phyloP scores from a whole-genome alignment of 2,888 invertebrate species.

The Tubulanus polymorphus region DNA sequence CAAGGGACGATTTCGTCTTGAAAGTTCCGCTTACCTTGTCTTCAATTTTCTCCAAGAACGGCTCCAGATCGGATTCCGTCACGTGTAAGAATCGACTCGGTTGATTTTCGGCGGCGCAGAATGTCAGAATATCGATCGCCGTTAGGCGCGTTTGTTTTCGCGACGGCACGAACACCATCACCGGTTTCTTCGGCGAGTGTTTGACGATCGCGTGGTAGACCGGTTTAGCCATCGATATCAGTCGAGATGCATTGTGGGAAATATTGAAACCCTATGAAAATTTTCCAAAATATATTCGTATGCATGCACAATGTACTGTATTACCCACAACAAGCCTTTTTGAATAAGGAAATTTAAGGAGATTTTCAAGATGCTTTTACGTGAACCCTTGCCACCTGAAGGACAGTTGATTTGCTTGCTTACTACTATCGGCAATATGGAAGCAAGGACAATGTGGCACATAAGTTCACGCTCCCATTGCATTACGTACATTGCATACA shows the following conservation, averaged over 20 bases:
- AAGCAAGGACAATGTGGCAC: too few relatives aligned
- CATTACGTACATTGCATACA: too few relatives aligned
- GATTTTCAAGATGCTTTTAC: too few relatives aligned
- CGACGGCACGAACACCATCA: constrained; percentile 58
- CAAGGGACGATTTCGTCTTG: too few relatives aligned
- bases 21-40: constrained; percentile 70
- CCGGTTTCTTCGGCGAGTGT: constrained; percentile 44
- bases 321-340: too few relatives aligned
- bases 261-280: constrained; percentile 82
- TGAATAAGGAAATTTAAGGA: too few relatives aligned
- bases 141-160: constrained; percentile 87
- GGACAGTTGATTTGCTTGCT: too few relatives aligned
- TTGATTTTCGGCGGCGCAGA: constrained; percentile 83
- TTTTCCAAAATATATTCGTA: too few relatives aligned
- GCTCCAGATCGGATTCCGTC: constrained; percentile 70
- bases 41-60: constrained; percentile 79
- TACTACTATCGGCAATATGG: too few relatives aligned
- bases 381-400: too few relatives aligned
- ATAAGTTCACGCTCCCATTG: too few relatives aligned
- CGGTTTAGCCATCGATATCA: constrained; percentile 97
- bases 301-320: too few relatives aligned
- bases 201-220: constrained; percentile 88
- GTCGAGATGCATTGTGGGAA: constrained; percentile 91
- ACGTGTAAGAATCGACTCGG: constrained; percentile 87
- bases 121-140: constrained; percentile 91